Evolutionary conservation across 1,140 invertebrate genomes (phyloP).

Genomic region (Papilio aristodemus): DNA sequence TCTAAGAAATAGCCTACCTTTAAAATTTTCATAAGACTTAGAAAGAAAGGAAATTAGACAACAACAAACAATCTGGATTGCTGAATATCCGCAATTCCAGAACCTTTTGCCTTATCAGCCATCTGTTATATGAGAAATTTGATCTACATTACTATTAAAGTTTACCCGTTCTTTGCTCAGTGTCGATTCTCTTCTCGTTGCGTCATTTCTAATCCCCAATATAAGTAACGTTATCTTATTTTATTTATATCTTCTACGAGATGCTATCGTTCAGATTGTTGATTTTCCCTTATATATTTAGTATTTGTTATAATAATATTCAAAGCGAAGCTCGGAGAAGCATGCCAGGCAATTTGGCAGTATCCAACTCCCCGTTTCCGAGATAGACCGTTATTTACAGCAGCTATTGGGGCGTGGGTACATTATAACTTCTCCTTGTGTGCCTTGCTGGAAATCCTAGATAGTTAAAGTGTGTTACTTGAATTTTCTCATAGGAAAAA

Average conservation of each 20-base stretch:
- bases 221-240: slow-evolving; percentile 2
- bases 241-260: background rate
- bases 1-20: too few species aligned
- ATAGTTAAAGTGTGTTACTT: background rate
- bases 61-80: too few species aligned
- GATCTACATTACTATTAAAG: background rate
- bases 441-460: slow-evolving; percentile 11
- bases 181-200: too few species aligned
- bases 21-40: too few species aligned
- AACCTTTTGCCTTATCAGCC: background rate
- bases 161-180: too few species aligned
- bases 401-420: slow-evolving; percentile 8
- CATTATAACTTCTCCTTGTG: slow-evolving; percentile 23
- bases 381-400: slow-evolving; percentile 29
- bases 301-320: slow-evolving; percentile 31
- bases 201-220: too few species aligned
- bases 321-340: slow-evolving; percentile 26
- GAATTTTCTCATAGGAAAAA: background rate
- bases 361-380: slow-evolving; percentile 24
- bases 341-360: slow-evolving; percentile 31
- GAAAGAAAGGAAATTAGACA: too few species aligned
- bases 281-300: slow-evolving; percentile 12
- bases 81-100: background rate
- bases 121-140: background rate
- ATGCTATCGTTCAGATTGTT: background rate